Evolutionary conservation across 37 sponge, comb jelly and placozoan genomes (phyloP).

Genomic region (Dysidea cf. avara): DNA sequence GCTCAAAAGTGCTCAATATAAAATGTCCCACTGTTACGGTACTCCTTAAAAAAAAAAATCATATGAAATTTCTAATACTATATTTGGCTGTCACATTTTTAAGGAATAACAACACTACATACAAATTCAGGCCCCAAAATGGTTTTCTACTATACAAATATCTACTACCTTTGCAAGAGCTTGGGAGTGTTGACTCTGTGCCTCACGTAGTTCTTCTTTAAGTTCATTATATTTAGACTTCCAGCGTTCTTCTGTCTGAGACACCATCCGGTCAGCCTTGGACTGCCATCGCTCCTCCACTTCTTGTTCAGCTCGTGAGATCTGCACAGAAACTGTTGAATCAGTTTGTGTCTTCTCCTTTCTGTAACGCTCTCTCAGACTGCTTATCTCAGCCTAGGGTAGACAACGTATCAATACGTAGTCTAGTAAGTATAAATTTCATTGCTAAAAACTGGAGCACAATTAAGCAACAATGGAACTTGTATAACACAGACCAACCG

Average conservation of each 20-base stretch:
- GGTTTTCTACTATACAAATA: background rate
- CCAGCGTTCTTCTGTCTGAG: constrained; percentile 69
- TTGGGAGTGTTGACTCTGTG: constrained; percentile 30
- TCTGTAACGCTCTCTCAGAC: constrained; percentile 44
- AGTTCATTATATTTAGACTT: constrained; percentile 63
- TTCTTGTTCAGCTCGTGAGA: constrained; percentile 72
- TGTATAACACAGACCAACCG: too few relatives aligned
- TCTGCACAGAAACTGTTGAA: constrained; percentile 39
- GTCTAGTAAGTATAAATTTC: too few relatives aligned
- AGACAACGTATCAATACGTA: too few relatives aligned
- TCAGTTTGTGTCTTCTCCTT: constrained; percentile 63
- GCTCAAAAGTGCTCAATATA: too few relatives aligned
- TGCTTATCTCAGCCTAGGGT: constrained; percentile 55
- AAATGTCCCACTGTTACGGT: too few relatives aligned
- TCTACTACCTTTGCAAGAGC: constrained; percentile 55
- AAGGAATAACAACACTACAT: background rate
- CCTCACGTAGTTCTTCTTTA: constrained; percentile 36
- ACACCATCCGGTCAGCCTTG: constrained; percentile 63
- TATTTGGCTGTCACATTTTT: too few relatives aligned
- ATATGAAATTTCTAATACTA: too few relatives aligned
- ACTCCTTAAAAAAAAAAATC: too few relatives aligned
- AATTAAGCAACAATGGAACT: too few relatives aligned
- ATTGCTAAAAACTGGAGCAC: too few relatives aligned
- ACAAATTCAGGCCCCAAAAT: background rate
- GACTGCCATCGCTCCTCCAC: constrained; percentile 73